These are phyloP conservation scores for Propithecus deckenii DNA, from an alignment of 2,797 vertebrate species.

Conservation along the genomic window DNA sequence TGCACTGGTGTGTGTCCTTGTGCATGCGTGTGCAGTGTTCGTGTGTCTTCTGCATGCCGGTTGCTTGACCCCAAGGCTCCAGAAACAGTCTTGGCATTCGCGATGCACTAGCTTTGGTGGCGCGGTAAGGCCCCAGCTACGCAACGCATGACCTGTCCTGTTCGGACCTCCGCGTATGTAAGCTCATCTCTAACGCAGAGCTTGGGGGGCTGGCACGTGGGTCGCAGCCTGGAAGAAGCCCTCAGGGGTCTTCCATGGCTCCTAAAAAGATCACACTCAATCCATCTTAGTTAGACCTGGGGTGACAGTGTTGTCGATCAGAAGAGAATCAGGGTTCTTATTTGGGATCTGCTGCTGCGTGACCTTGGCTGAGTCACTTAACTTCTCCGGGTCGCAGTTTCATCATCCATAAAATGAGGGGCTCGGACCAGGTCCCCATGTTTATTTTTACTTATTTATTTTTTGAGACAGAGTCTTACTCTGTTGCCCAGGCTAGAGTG, in stretches of 20 bases:
- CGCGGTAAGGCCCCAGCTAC: constrained; percentile 68
- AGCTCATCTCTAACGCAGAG: constrained; percentile 39
- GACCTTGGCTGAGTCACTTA: not conserved
- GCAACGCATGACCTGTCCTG: not conserved
- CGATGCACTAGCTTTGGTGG: constrained; percentile 67
- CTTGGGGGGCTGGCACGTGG: not conserved
- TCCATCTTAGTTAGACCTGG: not conserved
- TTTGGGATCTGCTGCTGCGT: not conserved
- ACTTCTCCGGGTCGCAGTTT: not conserved
- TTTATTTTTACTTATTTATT: not conserved
- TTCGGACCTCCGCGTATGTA: not conserved
- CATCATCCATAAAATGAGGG: not conserved
- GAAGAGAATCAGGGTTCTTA: not conserved
- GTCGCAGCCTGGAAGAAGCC: not conserved
- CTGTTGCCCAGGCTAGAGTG: no score
- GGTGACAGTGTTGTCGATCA: not conserved
- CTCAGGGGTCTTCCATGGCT: not conserved
- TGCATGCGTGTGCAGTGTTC: constrained; percentile 75
- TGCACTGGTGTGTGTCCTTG: constrained; percentile 55
- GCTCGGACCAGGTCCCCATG: not conserved
- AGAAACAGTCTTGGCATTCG: not conserved
- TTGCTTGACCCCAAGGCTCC: constrained; percentile 5
- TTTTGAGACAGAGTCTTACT: no score
- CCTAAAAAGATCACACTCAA: not conserved
- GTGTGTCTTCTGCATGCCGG: constrained; percentile 57